A percentile compares a stretch with the other conserved stretches of the same genome.
These are phyloP conservation scores for Machimus atricapillus DNA, from an alignment of 2,888 invertebrate species.

Conservation along the genomic window DNA sequence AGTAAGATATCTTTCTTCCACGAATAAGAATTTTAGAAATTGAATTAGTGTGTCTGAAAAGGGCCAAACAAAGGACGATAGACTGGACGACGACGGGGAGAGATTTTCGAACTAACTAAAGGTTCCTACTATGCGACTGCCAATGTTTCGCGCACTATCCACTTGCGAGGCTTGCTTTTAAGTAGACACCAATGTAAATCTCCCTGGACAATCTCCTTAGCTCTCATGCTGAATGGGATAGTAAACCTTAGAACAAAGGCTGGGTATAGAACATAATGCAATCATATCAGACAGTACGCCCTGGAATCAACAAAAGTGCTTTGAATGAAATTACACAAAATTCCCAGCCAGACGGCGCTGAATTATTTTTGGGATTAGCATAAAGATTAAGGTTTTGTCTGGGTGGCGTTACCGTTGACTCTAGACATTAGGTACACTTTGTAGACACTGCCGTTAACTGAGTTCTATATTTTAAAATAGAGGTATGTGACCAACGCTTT, in stretches of 20 bases:
- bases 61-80: slow-evolving; percentile 13
- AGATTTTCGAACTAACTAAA: neutral
- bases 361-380: slow-evolving; percentile 3
- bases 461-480: neutral
- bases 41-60: slow-evolving; percentile 27
- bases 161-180: neutral
- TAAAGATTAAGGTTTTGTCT: neutral
- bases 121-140: neutral
- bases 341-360: neutral
- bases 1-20: slow-evolving; percentile 8
- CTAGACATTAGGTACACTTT: neutral
- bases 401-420: neutral
- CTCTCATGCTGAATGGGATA: neutral
- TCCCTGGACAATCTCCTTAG: slow-evolving; percentile 14
- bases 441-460: neutral
- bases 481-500: too few relatives aligned
- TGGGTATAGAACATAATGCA: neutral
- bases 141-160: neutral
- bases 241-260: slow-evolving; percentile 13
- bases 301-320: slow-evolving; percentile 13
- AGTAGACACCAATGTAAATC: neutral
- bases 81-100: neutral
- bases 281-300: slow-evolving; percentile 3
- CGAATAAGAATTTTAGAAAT: slow-evolving; percentile 37
- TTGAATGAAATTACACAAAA: slow-evolving; percentile 11